Base-by-base conservation (phyloP, 2,113 vertebrate species). In the Lophotis ruficrista region DNA sequence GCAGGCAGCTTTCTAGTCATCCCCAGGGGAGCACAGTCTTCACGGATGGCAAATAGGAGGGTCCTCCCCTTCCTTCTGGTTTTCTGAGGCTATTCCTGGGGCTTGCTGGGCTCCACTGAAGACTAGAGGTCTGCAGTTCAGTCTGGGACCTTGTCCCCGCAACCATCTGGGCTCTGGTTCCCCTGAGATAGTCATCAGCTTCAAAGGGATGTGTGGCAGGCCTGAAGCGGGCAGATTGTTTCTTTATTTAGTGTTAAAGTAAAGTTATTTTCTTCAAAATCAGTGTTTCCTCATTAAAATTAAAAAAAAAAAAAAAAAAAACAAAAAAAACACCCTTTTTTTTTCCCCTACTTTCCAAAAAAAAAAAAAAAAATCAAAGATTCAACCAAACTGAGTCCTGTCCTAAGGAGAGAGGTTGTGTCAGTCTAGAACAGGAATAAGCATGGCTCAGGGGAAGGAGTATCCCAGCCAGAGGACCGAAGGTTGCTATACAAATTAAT, bases 401-500 rank as follows among this genome's bases (percentile, higher is more conserved):
- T 95, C 48, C 38, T 75, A 78, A 78, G 41, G 48, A 94, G 20
- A 71, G 10, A 81, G 73, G 48, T 86, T 82, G 37, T 84, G 48
- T 91, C 81, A 91, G 69, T 88, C 73, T 85, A 71, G 57, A 57
- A 58, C 41, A 93, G 84, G 81, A 94, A 30, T 91, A 94, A 93
- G 81, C 77, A 78, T 91, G 81, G 66, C 94, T 94, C 82, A 93
- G 65, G 84, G 93, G 92, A 94, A 95, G 58, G 20, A 93, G 47
- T 72, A 78, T 87, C 90, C 87, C 95, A 89, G 94, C 20, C 77
- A 87, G 93, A 96, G 87, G 89, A 95, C n/a, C 93, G 95, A 95
- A 96, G 81, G 93, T 94, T 96, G 94, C 95, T 96, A 87, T 93
- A 94, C 94, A 97, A 96, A 97, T 97, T 96, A 96, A 95, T 96